Evolutionary conservation across 2,797 vertebrate species (phyloP), one percentile per base, ranked within the genome.

Genomic region (Columba guinea): DNA sequence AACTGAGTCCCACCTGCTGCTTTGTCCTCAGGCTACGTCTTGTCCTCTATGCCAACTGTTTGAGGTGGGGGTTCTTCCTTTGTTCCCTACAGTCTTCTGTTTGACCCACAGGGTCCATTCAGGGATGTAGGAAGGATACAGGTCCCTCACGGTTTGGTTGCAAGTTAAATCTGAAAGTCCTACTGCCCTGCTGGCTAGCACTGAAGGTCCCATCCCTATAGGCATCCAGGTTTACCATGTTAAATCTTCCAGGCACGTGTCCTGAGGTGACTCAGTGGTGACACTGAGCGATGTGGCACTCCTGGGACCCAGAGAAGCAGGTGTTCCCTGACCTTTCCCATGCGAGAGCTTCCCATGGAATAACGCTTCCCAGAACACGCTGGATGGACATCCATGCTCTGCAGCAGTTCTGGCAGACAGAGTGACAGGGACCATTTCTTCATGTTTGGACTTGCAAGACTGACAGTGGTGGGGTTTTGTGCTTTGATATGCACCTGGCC

Each of bases 281-380:
- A 81, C 81, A 48, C 58, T 27, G 78, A 80, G 30, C 7, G 1
- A 4, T 77, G n/a, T 28, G 60, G 44, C 32, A 22, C 78, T 27
- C 46, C 48, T 0, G 1, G n/a, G 49, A 52, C 70, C 76, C 35
- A 9, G 1, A 62, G 67, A 79, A 34, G 11, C 95, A 93, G 93
- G 67, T 94, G 87, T 90, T 68, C 59, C 74, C 89, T 84, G 92
- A 93, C 92, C 94, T 90, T 28, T 48, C 51, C 9, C 3, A 7
- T n/a, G 21, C 13, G 46, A 68, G 41, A 37, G 13, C 21, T 84
- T 71, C 37, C 70, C 9, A 26, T 59, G 35, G 63, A 92, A 67
- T 22, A 65, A 69, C 2, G 0, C 11, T 87, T 89, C 62, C 85
- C 65, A 79, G 69, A 75, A 87, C 1, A n/a, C 8, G 1, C 23